Evolutionary conservation across 2,888 invertebrate species (phyloP).

Genomic region (Laothoe populi): DNA sequence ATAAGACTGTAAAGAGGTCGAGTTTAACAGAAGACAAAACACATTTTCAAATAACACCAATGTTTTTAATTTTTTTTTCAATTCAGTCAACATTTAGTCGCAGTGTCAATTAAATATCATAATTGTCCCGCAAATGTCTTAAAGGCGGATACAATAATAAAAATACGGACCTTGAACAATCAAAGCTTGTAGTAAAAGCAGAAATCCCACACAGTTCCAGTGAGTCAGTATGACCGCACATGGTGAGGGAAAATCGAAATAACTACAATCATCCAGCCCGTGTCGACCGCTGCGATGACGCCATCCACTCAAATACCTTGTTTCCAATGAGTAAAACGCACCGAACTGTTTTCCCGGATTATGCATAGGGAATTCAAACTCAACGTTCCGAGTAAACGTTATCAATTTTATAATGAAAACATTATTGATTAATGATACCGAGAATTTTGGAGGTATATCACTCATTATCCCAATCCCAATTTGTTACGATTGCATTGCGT

Average conservation of each 20-base stretch:
- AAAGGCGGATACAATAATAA: too few species aligned
- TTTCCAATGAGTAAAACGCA: neutral
- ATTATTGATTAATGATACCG: neutral
- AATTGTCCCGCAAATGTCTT: neutral
- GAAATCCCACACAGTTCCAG: neutral
- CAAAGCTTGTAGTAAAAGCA: neutral
- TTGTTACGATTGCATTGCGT: too few species aligned
- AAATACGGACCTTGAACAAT: neutral
- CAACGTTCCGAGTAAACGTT: neutral
- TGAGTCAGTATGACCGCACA: conserved; percentile 1
- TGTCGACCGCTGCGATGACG: neutral
- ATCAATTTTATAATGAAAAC: neutral
- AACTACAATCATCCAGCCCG: neutral
- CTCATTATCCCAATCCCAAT: too few species aligned
- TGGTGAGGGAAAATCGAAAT: neutral
- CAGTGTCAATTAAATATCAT: too few species aligned
- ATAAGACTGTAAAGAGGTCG: too few species aligned
- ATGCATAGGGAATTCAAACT: conserved; percentile 16
- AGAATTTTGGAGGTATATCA: neutral
- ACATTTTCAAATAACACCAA: too few species aligned
- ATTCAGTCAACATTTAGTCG: too few species aligned
- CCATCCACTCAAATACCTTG: conserved; percentile 1
- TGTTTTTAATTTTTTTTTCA: too few species aligned
- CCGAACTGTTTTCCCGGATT: conserved; percentile 28
- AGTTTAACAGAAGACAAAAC: too few species aligned